Conservation (phyloP, 2,888 invertebrate species). For the Cheilosia grossa region DNA sequence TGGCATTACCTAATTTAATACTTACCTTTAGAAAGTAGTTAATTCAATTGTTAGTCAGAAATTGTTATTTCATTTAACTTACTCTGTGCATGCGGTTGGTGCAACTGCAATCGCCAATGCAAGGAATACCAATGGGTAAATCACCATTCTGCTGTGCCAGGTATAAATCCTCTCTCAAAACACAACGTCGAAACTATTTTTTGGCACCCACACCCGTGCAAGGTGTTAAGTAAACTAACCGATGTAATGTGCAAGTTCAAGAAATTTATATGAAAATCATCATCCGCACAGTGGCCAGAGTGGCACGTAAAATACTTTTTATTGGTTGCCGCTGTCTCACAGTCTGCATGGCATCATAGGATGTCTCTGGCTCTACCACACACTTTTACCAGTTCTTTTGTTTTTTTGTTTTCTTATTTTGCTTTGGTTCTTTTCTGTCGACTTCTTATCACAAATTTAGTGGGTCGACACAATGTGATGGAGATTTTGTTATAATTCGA, state of each 20-base stretch:
- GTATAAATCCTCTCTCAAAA: slow-evolving; percentile 1
- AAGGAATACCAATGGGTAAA: slow-evolving; percentile 35
- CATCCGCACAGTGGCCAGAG: slow-evolving; percentile 38
- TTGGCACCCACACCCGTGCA: slow-evolving; percentile 65
- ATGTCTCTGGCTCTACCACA: not conserved
- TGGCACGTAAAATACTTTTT: slow-evolving; percentile 26
- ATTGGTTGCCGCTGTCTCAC: not conserved
- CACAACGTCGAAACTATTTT: not conserved
- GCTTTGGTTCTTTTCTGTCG: slow-evolving; percentile 14
- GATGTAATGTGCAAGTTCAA: slow-evolving; percentile 62
- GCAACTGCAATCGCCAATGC: slow-evolving; percentile 37
- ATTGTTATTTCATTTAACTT: slow-evolving; percentile 22
- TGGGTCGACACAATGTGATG: slow-evolving; percentile 17
- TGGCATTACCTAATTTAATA: not conserved
- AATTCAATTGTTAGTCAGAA: not conserved
- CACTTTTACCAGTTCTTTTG: slow-evolving; percentile 5
- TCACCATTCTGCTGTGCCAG: slow-evolving; percentile 35
- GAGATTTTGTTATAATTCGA: slow-evolving; percentile 25
- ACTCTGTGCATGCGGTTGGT: slow-evolving; percentile 58
- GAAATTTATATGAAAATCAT: slow-evolving; percentile 66
- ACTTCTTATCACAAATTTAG: slow-evolving; percentile 14
- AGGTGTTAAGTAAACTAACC: slow-evolving; percentile 71
- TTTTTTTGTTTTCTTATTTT: slow-evolving; percentile 1
- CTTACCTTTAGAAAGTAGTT: not conserved
- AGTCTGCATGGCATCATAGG: slow-evolving; percentile 3